Base-by-base conservation (phyloP, 1,140 invertebrate species). In the Polypedilum vanderplanki region DNA sequence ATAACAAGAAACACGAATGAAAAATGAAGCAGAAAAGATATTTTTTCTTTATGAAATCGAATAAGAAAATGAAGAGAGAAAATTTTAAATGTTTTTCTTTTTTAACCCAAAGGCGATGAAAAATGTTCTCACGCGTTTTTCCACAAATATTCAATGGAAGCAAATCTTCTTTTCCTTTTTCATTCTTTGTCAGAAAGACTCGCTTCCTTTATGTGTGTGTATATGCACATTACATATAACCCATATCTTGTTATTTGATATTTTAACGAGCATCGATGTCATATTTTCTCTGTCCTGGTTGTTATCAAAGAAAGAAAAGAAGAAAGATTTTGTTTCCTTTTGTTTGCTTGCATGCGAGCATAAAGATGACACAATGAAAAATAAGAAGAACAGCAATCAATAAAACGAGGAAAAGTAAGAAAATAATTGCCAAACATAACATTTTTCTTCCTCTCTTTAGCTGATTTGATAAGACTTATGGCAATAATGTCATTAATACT, bases 211-310 rank as follows among this genome's bases (percentile, higher is more conserved):
- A 5, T 33, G 24, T 33, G 24, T 33, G 24, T 33, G 5, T 33
- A 33, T 33, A 33, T 33, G 24, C 24, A 33, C 24, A 33, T 33
- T 33, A 33, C 46, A 57, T 57, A 57, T 57, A n/a, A 12, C 10
- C n/a, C 12, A 12, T n/a, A 57, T 57, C 46, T 57, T n/a, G 46
- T 57, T 57, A 57, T 57, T 57, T 57, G 10, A n/a, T n/a, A 57
- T 57, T 57, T 57, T 57, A 57, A 57, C 46, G 46, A 57, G 46
- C 46, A 57, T 57, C 10, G 12, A 57, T 57, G 46, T 57, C 46
- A 15, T 33, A 33, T 57, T 57, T 57, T 46, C 8, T 57, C n/a
- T 57, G 46, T n/a, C 12, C 46, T 57, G 46, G 10, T 4, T 15
- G 12, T 15, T 15, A 57, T n/a, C 12, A 12, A 57, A 46, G 41